Evolutionary conservation across 2,797 vertebrate species (phyloP).

Genomic region (Chromis chromis): DNA sequence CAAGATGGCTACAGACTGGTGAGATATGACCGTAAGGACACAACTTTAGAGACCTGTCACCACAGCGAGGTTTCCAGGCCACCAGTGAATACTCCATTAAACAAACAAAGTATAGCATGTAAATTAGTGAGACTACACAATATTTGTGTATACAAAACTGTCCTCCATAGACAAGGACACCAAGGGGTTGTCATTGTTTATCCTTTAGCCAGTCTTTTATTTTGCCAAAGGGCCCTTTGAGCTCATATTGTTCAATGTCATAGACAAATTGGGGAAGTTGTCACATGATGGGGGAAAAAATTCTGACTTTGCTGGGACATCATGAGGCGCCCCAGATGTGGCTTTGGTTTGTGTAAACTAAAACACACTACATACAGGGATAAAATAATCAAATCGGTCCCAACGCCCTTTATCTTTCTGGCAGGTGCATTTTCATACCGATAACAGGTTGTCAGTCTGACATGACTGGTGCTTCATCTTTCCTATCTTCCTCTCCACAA

Average conservation of each 20-base stretch:
- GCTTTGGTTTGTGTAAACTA: too few species aligned
- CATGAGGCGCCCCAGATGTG: too few species aligned
- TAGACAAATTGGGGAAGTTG: background rate
- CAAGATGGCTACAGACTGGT: background rate
- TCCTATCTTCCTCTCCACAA: background rate
- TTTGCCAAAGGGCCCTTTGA: background rate
- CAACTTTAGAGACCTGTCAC: background rate
- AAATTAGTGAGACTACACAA: conserved; percentile 11
- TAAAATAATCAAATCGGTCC: background rate
- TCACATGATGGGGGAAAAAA: background rate
- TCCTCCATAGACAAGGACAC: background rate
- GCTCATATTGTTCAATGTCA: background rate
- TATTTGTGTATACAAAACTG: too few species aligned
- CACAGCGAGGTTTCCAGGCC: background rate
- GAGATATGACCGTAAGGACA: background rate
- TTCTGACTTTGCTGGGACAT: background rate
- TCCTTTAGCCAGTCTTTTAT: background rate
- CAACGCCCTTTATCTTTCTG: background rate
- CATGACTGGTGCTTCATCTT: background rate
- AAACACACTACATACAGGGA: background rate
- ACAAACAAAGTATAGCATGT: conserved; percentile 16
- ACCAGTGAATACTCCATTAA: background rate
- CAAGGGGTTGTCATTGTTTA: background rate
- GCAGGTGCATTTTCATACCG: background rate
- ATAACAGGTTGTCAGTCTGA: background rate